These are phyloP conservation scores for Aphelinus atriplicis DNA, from an alignment of 1,140 invertebrate species.

Conservation along the genomic window DNA sequence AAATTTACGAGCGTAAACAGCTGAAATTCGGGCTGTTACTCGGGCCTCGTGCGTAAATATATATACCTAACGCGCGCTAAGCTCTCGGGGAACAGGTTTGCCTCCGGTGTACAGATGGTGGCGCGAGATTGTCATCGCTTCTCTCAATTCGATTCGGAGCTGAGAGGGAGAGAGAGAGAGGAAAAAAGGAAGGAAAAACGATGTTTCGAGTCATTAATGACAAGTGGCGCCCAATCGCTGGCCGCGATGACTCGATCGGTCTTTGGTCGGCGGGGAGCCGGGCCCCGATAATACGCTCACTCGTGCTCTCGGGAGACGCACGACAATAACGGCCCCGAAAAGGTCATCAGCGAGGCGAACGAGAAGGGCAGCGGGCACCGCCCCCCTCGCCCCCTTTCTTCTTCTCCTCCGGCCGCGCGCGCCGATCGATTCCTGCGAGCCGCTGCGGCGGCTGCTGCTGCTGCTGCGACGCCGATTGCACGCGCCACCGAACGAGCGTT, in stretches of 20 bases:
- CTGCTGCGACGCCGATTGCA: slow-evolving; percentile 19
- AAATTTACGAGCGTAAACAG: slow-evolving; percentile 37
- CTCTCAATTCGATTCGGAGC: slow-evolving; percentile 61
- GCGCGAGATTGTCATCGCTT: slow-evolving; percentile 55
- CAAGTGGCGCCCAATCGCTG: slow-evolving; percentile 61
- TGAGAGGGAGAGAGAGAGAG: neutral
- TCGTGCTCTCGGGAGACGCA: neutral
- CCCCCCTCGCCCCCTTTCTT: neutral
- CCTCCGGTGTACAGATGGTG: slow-evolving; percentile 22
- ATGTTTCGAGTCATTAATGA: slow-evolving; percentile 58
- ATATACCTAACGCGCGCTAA: neutral
- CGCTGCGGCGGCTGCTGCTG: neutral
- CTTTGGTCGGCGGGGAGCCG: slow-evolving; percentile 45
- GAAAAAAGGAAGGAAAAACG: slow-evolving; percentile 19
- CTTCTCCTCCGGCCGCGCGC: neutral
- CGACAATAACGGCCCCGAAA: neutral
- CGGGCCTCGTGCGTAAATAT: neutral
- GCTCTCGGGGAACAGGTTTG: slow-evolving; percentile 25
- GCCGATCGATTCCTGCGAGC: too few relatives aligned
- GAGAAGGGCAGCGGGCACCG: neutral
- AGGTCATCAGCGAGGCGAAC: neutral
- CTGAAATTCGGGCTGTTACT: too few relatives aligned
- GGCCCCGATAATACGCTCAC: neutral
- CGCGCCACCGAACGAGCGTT: slow-evolving; percentile 24
- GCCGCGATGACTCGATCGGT: slow-evolving; percentile 56